phyloP scores from a whole-genome alignment of 2,113 vertebrate genomes.

The Syrrhaptes paradoxus region DNA sequence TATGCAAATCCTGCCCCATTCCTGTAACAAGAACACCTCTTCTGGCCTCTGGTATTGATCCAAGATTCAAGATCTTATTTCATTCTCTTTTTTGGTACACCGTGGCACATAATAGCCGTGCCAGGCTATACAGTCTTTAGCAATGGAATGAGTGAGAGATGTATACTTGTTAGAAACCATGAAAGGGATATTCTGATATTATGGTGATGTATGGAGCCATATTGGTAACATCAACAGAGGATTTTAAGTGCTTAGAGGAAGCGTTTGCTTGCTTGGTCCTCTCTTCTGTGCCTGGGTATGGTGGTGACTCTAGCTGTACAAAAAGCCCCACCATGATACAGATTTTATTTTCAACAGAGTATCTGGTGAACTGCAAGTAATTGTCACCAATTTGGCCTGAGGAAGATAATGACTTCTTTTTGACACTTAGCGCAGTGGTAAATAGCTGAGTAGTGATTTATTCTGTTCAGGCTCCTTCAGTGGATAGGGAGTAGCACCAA shows the following conservation, averaged over 20 bases:
- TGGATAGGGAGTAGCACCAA: background rate
- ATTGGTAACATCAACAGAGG: background rate
- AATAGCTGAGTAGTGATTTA: background rate
- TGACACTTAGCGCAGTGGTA: background rate
- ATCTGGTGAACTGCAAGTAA: background rate
- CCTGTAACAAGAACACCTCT: background rate
- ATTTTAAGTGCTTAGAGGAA: background rate
- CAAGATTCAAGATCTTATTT: background rate
- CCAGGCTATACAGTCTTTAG: background rate
- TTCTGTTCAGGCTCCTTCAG: background rate
- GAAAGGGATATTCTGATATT: background rate
- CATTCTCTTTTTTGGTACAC: background rate
- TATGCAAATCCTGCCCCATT: background rate
- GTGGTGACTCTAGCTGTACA: background rate
- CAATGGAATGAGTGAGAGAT: background rate
- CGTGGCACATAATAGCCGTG: background rate
- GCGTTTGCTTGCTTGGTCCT: background rate
- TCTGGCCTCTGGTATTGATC: background rate
- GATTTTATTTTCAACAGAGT: background rate
- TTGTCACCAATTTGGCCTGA: background rate
- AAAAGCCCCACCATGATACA: background rate
- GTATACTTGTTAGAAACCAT: background rate
- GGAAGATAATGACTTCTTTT: background rate
- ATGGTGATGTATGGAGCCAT: background rate
- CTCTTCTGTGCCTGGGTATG: background rate